These are phyloP conservation scores for Sylvilagus floridanus DNA, from an alignment of 2,797 vertebrate species.

Conservation along the genomic window DNA sequence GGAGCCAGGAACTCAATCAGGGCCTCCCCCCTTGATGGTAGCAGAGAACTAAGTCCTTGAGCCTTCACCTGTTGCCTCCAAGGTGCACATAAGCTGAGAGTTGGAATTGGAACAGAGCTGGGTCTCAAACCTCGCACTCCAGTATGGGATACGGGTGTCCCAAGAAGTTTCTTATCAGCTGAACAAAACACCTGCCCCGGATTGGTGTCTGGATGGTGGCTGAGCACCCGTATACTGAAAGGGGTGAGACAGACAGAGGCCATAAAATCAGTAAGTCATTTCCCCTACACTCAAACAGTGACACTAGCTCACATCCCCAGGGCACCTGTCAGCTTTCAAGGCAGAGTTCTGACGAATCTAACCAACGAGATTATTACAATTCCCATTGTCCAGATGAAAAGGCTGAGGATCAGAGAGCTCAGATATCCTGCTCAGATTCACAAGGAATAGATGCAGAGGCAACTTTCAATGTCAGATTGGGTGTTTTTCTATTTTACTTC, in stretches of 20 bases:
- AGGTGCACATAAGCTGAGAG: too few species aligned
- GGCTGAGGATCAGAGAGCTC: background rate
- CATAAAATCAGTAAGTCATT: background rate
- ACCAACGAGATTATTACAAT: background rate
- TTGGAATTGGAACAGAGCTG: too few species aligned
- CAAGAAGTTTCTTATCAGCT: too few species aligned
- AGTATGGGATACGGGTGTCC: too few species aligned
- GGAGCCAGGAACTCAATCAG: too few species aligned
- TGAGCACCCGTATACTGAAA: background rate
- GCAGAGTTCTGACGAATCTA: background rate
- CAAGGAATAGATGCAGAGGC: background rate
- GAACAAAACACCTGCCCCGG: too few species aligned
- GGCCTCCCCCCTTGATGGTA: too few species aligned
- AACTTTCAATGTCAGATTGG: background rate
- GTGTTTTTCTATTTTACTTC: slow-evolving; percentile 23
- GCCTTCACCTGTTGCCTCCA: too few species aligned
- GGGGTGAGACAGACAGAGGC: accelerated
- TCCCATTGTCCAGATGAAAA: background rate
- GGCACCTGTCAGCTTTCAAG: background rate
- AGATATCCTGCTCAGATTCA: background rate
- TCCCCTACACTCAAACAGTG: background rate
- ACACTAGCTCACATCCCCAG: background rate
- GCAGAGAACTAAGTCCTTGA: too few species aligned
- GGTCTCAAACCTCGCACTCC: too few species aligned
- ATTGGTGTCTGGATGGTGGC: background rate